These are phyloP conservation scores for Chrysochloris asiatica DNA, from an alignment of 2,113 vertebrate genomes.

Conservation along the genomic window DNA sequence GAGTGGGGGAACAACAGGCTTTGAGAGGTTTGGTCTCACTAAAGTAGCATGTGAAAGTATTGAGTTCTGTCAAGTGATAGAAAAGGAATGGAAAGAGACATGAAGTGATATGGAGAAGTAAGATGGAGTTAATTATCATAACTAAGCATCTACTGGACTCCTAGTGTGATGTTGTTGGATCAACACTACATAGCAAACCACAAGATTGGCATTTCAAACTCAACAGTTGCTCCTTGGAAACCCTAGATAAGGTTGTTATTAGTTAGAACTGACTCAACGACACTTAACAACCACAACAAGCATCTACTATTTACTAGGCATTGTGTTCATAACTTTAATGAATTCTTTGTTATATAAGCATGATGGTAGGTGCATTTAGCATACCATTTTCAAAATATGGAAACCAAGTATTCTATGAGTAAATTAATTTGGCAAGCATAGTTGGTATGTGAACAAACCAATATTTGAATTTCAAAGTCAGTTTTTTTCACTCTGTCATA, in stretches of 20 bases:
- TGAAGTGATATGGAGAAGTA: background rate
- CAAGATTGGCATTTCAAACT: too few relatives aligned
- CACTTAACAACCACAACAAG: too few relatives aligned
- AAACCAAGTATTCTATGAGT: background rate
- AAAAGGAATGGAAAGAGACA: background rate
- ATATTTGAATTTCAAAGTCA: background rate
- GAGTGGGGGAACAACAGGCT: background rate
- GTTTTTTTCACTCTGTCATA: background rate
- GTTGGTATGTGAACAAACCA: background rate
- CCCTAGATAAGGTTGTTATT: too few relatives aligned
- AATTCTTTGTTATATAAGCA: background rate
- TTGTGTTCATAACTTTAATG: background rate
- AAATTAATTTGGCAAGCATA: background rate
- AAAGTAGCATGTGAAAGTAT: background rate
- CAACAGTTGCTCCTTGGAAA: too few relatives aligned
- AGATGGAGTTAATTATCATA: background rate
- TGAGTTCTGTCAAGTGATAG: background rate
- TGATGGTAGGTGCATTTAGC: background rate
- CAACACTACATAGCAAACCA: too few relatives aligned
- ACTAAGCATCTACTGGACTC: fast-evolving
- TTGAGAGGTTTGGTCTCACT: background rate
- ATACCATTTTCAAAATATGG: background rate
- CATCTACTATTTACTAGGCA: fast-evolving
- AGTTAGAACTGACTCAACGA: too few relatives aligned
- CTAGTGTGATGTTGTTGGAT: too few relatives aligned